Conservation (phyloP, 2,888 invertebrate species). For the Cepaea hortensis region DNA sequence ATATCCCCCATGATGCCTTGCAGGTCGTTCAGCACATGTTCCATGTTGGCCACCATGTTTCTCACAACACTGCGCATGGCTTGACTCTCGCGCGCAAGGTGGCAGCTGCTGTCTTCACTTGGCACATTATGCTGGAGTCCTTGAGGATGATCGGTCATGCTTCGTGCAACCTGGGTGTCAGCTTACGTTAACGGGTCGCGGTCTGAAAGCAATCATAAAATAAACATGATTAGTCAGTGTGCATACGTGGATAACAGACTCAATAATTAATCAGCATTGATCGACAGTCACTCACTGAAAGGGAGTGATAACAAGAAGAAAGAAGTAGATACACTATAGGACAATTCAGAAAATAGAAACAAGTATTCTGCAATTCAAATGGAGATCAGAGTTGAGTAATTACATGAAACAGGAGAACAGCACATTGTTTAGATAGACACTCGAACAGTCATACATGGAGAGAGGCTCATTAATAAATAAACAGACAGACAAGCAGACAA, state of each 20-base stretch:
- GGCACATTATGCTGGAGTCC: neutral
- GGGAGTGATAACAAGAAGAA: too few species aligned
- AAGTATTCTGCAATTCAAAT: too few species aligned
- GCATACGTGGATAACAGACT: neutral
- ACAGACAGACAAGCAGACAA: too few species aligned
- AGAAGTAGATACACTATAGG: too few species aligned
- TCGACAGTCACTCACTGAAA: too few species aligned
- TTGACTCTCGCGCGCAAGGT: slow-evolving; percentile 24
- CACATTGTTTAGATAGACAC: too few species aligned
- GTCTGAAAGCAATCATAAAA: neutral
- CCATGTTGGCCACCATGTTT: slow-evolving; percentile 38
- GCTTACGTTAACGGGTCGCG: neutral
- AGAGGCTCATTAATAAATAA: too few species aligned
- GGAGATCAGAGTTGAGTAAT: too few species aligned
- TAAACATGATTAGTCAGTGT: neutral
- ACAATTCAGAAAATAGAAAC: too few species aligned
- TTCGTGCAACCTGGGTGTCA: neutral
- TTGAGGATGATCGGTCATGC: slow-evolving; percentile 15
- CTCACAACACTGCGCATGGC: slow-evolving; percentile 26
- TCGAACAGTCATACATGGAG: too few species aligned
- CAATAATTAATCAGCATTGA: too few species aligned
- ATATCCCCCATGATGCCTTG: slow-evolving; percentile 48
- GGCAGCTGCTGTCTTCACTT: neutral
- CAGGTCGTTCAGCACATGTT: slow-evolving; percentile 36
- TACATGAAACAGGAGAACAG: too few species aligned